Percentiles rank a stretch among this genome's conserved stretches.
phyloP scores from a whole-genome alignment of 2,113 vertebrate species.

The Genyomyrus donnyi region DNA sequence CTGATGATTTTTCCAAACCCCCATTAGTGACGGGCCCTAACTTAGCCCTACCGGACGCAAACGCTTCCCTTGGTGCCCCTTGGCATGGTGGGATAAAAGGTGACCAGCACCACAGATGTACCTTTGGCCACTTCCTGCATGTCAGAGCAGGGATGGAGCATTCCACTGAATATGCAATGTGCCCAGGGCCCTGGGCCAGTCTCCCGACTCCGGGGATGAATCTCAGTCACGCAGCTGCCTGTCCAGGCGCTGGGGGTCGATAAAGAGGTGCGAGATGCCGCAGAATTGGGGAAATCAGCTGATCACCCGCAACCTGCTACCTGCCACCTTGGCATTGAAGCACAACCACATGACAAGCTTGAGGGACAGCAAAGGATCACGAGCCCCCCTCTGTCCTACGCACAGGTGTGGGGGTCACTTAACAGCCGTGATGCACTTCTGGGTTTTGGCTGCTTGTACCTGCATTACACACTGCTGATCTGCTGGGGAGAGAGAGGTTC shows the following conservation, averaged over 20 bases:
- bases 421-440: background rate
- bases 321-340: background rate
- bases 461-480: background rate
- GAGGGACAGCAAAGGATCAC: background rate
- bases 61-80: background rate
- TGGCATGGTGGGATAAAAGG: background rate
- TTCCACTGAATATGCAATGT: background rate
- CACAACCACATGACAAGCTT: background rate
- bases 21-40: background rate
- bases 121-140: background rate
- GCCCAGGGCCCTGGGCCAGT: background rate
- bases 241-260: background rate
- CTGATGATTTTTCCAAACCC: background rate
- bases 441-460: background rate
- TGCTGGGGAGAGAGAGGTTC: background rate
- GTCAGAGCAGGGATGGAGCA: background rate
- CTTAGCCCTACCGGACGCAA: background rate
- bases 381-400: background rate
- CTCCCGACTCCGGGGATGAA: background rate
- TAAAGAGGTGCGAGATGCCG: background rate
- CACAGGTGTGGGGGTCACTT: background rate
- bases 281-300: background rate
- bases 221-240: background rate
- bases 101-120: background rate
- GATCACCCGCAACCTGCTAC: background rate